Conservation (phyloP, 1,140 invertebrate species). For the Heliconius nattereri region DNA sequence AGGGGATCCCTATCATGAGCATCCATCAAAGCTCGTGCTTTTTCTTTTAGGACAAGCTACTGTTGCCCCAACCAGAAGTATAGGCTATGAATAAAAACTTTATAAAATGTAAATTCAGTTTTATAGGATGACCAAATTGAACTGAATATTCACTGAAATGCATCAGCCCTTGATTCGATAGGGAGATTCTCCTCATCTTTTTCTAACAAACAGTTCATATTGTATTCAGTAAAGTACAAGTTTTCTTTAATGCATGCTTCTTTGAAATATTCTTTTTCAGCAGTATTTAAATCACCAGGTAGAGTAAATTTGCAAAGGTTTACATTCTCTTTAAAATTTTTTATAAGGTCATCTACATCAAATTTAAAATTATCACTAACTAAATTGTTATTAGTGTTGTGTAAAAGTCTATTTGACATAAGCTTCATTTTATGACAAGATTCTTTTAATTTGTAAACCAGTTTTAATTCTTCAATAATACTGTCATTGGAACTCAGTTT, state of each 20-base stretch:
- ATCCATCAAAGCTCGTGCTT: too few species aligned
- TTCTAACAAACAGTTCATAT: conserved; percentile 51
- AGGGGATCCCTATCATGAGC: too few species aligned
- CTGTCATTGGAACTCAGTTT: conserved; percentile 55
- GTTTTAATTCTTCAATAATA: conserved; percentile 52
- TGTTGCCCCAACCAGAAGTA: too few species aligned
- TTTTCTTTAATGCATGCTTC: conserved; percentile 63
- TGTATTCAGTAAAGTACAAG: conserved; percentile 59
- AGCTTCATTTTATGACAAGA: conserved; percentile 48
- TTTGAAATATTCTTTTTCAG: conserved; percentile 67
- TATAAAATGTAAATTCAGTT: not conserved
- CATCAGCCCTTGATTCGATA: conserved; percentile 24
- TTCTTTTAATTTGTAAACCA: conserved; percentile 52
- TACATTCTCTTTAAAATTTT: conserved; percentile 65
- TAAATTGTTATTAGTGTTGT: conserved; percentile 16
- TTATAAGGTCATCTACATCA: conserved; percentile 65
- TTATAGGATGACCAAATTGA: not conserved
- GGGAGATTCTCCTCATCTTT: conserved; percentile 39
- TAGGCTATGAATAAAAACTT: too few species aligned
- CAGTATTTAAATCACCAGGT: conserved; percentile 54
- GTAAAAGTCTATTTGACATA: conserved; percentile 31
- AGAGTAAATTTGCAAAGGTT: conserved; percentile 59
- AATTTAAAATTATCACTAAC: conserved; percentile 65
- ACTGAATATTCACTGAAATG: conserved; percentile 9
- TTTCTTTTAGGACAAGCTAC: too few species aligned